Conservation (phyloP, 2,888 invertebrate genomes). For the Oscheius onirici region DNA sequence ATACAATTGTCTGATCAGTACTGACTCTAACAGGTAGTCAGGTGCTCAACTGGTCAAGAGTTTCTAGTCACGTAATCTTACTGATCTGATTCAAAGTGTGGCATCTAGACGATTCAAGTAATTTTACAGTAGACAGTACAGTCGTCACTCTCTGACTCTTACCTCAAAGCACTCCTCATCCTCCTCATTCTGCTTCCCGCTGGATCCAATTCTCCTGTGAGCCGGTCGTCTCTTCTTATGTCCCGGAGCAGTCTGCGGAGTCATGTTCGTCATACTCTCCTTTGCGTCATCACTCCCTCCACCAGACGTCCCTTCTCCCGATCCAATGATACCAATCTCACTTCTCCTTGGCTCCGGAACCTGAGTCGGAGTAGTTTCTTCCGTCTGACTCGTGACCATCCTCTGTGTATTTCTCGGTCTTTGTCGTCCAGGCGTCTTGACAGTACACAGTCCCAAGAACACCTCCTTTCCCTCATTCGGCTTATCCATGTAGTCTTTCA, state of each 20-base stretch:
- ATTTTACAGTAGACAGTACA: neutral
- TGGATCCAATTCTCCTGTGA: slow-evolving; percentile 54
- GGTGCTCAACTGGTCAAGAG: too few species aligned
- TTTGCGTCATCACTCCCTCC: slow-evolving; percentile 57
- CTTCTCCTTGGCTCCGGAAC: slow-evolving; percentile 38
- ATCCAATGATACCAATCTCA: slow-evolving; percentile 33
- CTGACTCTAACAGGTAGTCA: too few species aligned
- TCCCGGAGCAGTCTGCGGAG: slow-evolving; percentile 56
- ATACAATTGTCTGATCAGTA: too few species aligned
- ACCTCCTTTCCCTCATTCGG: slow-evolving; percentile 72
- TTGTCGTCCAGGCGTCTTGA: slow-evolving; percentile 93
- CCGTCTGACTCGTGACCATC: slow-evolving; percentile 31
- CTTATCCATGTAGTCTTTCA: slow-evolving; percentile 77
- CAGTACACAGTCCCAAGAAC: slow-evolving; percentile 91
- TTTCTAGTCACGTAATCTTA: too few species aligned
- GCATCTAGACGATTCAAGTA: too few species aligned
- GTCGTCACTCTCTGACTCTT: neutral
- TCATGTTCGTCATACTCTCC: slow-evolving; percentile 39
- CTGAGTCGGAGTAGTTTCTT: slow-evolving; percentile 36
- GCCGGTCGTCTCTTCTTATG: slow-evolving; percentile 39
- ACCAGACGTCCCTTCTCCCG: slow-evolving; percentile 52
- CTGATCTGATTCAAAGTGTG: too few species aligned
- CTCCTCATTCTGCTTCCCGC: slow-evolving; percentile 52
- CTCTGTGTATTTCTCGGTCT: slow-evolving; percentile 81
- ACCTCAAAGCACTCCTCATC: slow-evolving; percentile 61